A percentile compares a stretch with the other conserved stretches of the same genome.
phyloP scores from a whole-genome alignment of 2,888 invertebrate genomes.

The Ophion ellenae region DNA sequence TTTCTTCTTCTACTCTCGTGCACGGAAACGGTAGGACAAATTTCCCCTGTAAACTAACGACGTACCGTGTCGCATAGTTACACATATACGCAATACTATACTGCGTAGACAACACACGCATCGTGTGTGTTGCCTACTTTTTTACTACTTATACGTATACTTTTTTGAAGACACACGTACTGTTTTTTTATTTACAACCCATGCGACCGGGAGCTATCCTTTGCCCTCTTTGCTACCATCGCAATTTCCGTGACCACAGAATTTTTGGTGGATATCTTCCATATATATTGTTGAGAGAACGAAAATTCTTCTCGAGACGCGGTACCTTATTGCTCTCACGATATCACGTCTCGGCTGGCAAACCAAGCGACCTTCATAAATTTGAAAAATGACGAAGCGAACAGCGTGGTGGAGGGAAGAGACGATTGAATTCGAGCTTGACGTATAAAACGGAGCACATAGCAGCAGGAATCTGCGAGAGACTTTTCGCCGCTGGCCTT shows the following conservation, averaged over 20 bases:
- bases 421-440: neutral
- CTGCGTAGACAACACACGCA: no score
- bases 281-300: neutral
- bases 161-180: neutral
- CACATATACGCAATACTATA: constrained; percentile 15
- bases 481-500: neutral
- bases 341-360: neutral
- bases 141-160: no score
- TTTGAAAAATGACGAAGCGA: constrained; percentile 1
- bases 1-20: constrained; percentile 23
- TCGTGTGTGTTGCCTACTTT: no score
- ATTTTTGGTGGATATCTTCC: constrained; percentile 45
- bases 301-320: constrained; percentile 29
- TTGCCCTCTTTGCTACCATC: constrained; percentile 18
- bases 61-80: constrained; percentile 28
- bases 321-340: constrained; percentile 43
- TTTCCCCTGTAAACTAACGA: constrained; percentile 59
- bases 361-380: neutral
- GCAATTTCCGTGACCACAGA: constrained; percentile 49
- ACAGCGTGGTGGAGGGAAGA: neutral
- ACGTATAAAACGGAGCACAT: neutral
- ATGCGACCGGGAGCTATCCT: neutral
- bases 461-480: neutral
- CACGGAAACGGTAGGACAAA: constrained; percentile 62
- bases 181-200: constrained; percentile 5